phyloP scores from a whole-genome alignment of 2,888 invertebrate species.

The Ditylenchus weischeri region DNA sequence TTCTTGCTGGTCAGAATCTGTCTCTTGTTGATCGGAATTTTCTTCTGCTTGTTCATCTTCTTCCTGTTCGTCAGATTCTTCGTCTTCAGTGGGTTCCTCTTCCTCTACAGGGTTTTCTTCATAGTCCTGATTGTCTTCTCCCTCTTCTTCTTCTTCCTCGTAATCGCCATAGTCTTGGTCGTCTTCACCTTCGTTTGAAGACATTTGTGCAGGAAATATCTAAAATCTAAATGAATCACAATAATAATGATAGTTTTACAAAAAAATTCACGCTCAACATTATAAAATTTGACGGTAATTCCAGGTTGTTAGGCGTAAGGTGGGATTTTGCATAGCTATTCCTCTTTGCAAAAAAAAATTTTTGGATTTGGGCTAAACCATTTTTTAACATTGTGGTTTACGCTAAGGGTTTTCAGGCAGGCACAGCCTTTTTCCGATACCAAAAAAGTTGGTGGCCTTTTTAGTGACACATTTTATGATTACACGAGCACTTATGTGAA shows the following conservation, averaged over 20 bases:
- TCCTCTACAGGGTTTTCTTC: conserved; percentile 18
- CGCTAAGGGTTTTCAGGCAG: no score
- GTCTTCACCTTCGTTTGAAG: conserved; percentile 3
- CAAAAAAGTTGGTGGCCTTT: no score
- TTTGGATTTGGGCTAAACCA: no score
- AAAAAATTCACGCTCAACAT: no score
- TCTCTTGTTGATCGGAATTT: background rate
- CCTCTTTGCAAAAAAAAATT: no score
- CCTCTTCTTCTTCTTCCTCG: conserved; percentile 25
- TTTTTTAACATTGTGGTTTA: no score
- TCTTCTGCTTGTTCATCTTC: conserved; percentile 17
- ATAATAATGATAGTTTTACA: conserved; percentile 21
- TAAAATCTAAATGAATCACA: conserved; percentile 26
- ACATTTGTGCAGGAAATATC: conserved; percentile 11
- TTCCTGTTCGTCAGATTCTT: conserved; percentile 15
- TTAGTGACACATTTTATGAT: no score
- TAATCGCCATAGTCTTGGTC: conserved; percentile 23
- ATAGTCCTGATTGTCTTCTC: conserved; percentile 14
- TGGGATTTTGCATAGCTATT: no score
- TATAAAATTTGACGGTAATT: no score
- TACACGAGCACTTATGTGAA: no score
- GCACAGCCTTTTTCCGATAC: no score
- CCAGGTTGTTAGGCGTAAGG: no score
- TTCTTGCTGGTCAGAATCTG: conserved; percentile 5
- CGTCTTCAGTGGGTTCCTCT: conserved; percentile 19